Percentiles rank a stretch among this genome's conserved stretches.
Conservation (phyloP, 35 echinoderm and acorn worm genomes). For the Holothuria glaberrima region DNA sequence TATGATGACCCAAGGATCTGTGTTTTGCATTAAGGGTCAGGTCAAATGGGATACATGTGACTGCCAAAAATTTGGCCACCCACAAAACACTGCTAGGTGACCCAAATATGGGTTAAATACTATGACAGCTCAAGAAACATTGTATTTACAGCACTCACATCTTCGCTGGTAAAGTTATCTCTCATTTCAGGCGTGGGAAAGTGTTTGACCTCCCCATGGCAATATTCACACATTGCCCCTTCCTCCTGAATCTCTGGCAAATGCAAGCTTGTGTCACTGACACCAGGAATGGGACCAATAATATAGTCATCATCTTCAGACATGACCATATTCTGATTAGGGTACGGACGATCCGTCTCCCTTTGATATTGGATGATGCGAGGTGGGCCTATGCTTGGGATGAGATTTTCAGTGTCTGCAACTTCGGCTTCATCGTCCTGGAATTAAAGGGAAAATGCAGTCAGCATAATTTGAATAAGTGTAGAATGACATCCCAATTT, state of each 20-base stretch:
- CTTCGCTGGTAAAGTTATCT: constrained; percentile 61
- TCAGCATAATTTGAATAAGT: too few species aligned
- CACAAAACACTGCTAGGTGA: too few species aligned
- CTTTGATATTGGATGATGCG: constrained; percentile 94
- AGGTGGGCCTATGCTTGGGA: constrained; percentile 93
- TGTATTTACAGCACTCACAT: constrained; percentile 36
- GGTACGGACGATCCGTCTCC: constrained; percentile 70
- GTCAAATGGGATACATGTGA: too few species aligned
- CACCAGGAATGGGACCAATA: constrained; percentile 6
- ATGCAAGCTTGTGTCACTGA: not conserved
- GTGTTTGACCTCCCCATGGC: constrained; percentile 73
- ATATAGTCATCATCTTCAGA: not conserved
- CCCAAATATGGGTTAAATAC: too few species aligned
- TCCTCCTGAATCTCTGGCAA: constrained; percentile 63
- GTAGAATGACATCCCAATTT: too few species aligned
- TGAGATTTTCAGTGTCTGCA: constrained; percentile 46
- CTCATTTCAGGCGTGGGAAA: constrained; percentile 97
- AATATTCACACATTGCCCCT: constrained; percentile 84
- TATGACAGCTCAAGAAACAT: too few species aligned
- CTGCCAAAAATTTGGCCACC: too few species aligned
- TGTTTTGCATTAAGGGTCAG: too few species aligned
- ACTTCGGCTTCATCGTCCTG: constrained; percentile 75
- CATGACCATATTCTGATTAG: not conserved
- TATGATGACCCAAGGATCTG: too few species aligned
- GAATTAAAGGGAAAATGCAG: not conserved